Percentiles rank a stretch among this genome's conserved stretches.
These are phyloP conservation scores for Drosophila merina DNA, from an alignment of 2,888 invertebrate species.

Conservation along the genomic window DNA sequence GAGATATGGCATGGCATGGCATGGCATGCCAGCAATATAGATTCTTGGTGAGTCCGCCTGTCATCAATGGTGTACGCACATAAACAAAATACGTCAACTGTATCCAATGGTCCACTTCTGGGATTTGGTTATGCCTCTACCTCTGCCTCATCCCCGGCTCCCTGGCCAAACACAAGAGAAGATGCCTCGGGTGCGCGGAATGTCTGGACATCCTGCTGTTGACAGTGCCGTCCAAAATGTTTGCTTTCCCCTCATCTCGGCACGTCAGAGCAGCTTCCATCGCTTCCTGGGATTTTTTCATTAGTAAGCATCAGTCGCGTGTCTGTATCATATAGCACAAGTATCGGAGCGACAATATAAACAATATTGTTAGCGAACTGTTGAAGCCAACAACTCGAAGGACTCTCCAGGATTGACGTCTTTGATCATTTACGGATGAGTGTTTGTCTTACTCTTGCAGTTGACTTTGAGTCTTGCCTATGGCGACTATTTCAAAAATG, in stretches of 20 bases:
- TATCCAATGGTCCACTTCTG: slow-evolving; percentile 49
- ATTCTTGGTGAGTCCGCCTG: slow-evolving; percentile 43
- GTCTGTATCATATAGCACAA: slow-evolving; percentile 46
- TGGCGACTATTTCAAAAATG: neutral
- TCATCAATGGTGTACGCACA: slow-evolving; percentile 70
- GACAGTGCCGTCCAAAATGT: slow-evolving; percentile 67
- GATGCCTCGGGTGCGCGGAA: slow-evolving; percentile 31
- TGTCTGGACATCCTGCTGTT: slow-evolving; percentile 60
- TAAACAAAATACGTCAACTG: slow-evolving; percentile 74
- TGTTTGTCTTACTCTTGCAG: neutral
- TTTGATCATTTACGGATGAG: slow-evolving; percentile 20
- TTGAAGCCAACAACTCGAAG: slow-evolving; percentile 41
- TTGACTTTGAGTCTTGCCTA: neutral
- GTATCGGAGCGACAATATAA: slow-evolving; percentile 47
- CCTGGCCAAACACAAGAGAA: slow-evolving; percentile 3
- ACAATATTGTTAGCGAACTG: slow-evolving; percentile 59
- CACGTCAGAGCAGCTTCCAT: slow-evolving; percentile 20
- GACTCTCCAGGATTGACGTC: slow-evolving; percentile 43
- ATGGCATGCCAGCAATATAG: slow-evolving; percentile 23
- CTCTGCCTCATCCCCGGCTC: neutral
- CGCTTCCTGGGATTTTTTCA: slow-evolving; percentile 54
- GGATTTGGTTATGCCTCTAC: slow-evolving; percentile 22
- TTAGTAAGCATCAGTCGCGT: slow-evolving; percentile 40
- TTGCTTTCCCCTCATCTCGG: slow-evolving; percentile 50
- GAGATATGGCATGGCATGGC: neutral